Base-by-base conservation (phyloP, 2,797 vertebrate genomes). In the Propithecus perrieri region DNA sequence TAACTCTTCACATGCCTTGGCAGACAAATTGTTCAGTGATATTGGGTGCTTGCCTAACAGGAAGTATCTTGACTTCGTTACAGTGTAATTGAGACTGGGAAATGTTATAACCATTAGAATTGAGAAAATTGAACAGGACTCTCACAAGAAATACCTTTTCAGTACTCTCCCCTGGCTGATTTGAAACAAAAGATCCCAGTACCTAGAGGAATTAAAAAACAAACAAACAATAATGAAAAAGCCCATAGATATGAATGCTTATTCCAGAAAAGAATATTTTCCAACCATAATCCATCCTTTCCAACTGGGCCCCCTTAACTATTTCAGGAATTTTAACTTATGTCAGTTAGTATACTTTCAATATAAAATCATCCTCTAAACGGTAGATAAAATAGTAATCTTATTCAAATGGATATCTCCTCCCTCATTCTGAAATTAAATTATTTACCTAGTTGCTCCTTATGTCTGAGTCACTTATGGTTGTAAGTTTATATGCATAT, bases 1-100 rank as follows among this genome's bases (percentile, higher is more conserved):
- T 98, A 98, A 96, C 86, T 35, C 79, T 87, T 90, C 59, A 2
- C 11, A 12, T 33, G 11, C 43, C 13, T 75, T 3, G 22, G 53
- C 63, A 28, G 53, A 78, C 30, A 33, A 3, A 14, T 26, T 43
- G 24, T 35, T 71, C 8, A 0, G 15, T 7, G 26, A 43, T 18
- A 1, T 15, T 14, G 22, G 33, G 30, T 5, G n/a, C 13, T 69
- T n/a, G 48, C 7, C 69, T 35, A 10, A 53, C 75, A 57, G 72
- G 85, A 67, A 91, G 35, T 15, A 33, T 22, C 24, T 63, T 69
- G 67, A 81, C 46, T 85, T 86, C 24, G 26, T 57, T 33, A 61
- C 33, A 22, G 48, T 7, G 55, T 24, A 2, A 24, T 15, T 50
- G 55, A 93, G 65, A 14, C 53, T 41, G 72, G 53, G 38, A 48